Percentiles rank a stretch among this genome's conserved stretches.
phyloP scores from a whole-genome alignment of 2,113 vertebrate genomes.

The Brachyistius frenatus region DNA sequence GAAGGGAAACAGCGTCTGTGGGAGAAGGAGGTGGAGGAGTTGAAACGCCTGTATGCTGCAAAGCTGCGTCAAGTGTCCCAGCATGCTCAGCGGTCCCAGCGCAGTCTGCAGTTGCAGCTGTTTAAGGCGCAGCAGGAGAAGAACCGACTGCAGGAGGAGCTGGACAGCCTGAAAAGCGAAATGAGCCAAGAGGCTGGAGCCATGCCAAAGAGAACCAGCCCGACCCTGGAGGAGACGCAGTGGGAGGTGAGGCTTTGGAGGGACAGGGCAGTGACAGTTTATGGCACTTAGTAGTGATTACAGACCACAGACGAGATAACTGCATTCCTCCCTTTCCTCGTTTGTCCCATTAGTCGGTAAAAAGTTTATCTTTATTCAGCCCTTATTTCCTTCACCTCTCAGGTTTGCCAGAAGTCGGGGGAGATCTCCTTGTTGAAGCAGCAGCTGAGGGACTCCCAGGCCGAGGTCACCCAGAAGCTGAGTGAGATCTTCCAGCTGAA shows the following conservation, averaged over 20 bases:
- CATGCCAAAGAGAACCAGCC: slow-evolving; percentile 75
- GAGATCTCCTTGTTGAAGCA: slow-evolving; percentile 97
- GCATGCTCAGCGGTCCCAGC: slow-evolving; percentile 93
- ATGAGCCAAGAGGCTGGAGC: slow-evolving; percentile 64
- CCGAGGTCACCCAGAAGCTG: slow-evolving; percentile 94
- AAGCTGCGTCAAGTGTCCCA: slow-evolving; percentile 95
- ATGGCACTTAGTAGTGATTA: slow-evolving; percentile 24
- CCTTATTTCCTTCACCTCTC: slow-evolving; percentile 5
- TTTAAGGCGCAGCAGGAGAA: slow-evolving; percentile 95
- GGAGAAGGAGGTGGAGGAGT: slow-evolving; percentile 93
- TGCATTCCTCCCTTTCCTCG: slow-evolving; percentile 7
- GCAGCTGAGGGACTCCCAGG: slow-evolving; percentile 94
- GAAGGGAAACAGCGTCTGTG: slow-evolving; percentile 96
- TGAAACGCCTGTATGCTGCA: slow-evolving; percentile 92
- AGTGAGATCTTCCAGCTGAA: slow-evolving; percentile 96
- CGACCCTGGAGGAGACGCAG: slow-evolving; percentile 91
- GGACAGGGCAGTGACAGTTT: neutral
- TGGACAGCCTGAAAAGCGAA: slow-evolving; percentile 84
- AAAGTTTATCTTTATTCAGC: neutral
- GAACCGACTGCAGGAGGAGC: slow-evolving; percentile 90
- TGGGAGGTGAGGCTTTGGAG: slow-evolving; percentile 89
- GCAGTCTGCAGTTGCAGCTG: slow-evolving; percentile 92
- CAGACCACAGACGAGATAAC: slow-evolving; percentile 15
- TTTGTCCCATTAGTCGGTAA: neutral
- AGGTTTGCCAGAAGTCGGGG: slow-evolving; percentile 97